Evolutionary conservation across 53 echinoderm and acorn worm genomes (phyloP).

Genomic region (Henricia sp.): DNA sequence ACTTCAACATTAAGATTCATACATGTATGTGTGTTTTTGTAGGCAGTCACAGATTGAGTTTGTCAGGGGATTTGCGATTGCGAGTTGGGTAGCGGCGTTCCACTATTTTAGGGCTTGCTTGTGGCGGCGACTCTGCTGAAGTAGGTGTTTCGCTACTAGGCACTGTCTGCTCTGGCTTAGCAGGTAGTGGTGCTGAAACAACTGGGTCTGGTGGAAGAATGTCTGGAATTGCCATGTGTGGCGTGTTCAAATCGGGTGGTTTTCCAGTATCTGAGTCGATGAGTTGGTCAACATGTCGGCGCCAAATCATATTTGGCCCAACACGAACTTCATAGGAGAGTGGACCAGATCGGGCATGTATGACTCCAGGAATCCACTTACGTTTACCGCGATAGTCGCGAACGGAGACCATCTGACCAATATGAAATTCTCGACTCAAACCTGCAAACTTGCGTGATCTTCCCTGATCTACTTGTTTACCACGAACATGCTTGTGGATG

Average conservation of each 20-base stretch:
- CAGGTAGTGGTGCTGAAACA: background rate
- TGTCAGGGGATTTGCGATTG: conserved; percentile 34
- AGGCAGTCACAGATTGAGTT: conserved; percentile 15
- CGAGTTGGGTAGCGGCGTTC: conserved; percentile 46
- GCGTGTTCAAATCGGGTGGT: conserved; percentile 14
- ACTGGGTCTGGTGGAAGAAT: conserved; percentile 1
- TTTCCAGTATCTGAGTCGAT: conserved; percentile 45
- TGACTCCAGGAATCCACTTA: conserved; percentile 51
- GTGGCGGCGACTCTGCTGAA: background rate
- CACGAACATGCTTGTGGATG: background rate
- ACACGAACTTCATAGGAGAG: conserved; percentile 47
- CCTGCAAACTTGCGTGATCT: background rate
- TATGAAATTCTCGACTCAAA: conserved; percentile 4
- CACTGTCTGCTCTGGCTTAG: background rate
- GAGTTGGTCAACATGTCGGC: conserved; percentile 53
- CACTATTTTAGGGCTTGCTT: conserved; percentile 18
- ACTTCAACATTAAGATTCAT: background rate
- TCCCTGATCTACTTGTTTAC: conserved; percentile 1
- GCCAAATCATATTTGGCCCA: conserved; percentile 47
- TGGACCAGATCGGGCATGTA: conserved; percentile 38
- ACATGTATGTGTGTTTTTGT: background rate
- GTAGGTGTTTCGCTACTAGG: background rate
- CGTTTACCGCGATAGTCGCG: conserved; percentile 29
- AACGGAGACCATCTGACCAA: conserved; percentile 44
- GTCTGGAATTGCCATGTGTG: background rate